Percentiles rank a stretch among this genome's conserved stretches.
phyloP scores from a whole-genome alignment of 2,113 vertebrate genomes.

The Hippolais icterina region DNA sequence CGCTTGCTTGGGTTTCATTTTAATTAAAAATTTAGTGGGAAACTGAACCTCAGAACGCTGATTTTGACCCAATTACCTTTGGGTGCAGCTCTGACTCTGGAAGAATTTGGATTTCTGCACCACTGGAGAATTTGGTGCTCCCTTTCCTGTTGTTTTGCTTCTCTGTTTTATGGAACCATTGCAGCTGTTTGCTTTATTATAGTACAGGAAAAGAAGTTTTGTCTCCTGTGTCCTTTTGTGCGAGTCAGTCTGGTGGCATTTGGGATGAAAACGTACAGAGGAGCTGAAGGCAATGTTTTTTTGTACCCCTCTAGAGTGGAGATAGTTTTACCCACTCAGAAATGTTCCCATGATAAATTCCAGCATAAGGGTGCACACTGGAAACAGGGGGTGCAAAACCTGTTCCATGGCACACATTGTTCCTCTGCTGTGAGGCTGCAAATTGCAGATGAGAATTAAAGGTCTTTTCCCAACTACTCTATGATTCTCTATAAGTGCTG shows the following conservation, averaged over 20 bases:
- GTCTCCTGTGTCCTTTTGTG: not conserved
- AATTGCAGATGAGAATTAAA: not conserved
- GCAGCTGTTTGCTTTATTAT: not conserved
- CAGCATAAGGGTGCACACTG: not conserved
- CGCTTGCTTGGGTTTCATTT: not conserved
- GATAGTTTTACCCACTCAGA: not conserved
- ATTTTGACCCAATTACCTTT: not conserved
- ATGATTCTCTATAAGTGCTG: fast-evolving
- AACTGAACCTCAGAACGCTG: not conserved
- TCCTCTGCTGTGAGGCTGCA: not conserved
- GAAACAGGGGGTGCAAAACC: not conserved
- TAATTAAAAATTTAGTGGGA: not conserved
- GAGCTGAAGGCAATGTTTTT: not conserved
- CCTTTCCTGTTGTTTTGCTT: not conserved
- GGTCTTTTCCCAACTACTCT: not conserved
- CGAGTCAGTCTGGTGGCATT: not conserved
- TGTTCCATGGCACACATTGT: not conserved
- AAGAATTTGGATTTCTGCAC: not conserved
- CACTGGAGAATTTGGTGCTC: not conserved
- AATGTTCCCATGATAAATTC: not conserved
- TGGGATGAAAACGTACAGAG: not conserved
- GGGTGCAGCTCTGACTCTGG: not conserved
- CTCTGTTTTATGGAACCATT: not conserved
- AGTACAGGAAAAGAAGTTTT: not conserved
- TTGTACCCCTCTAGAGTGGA: not conserved